Evolutionary conservation across 2,888 invertebrate genomes (phyloP), one percentile per base, ranked within the genome.

Genomic region (Noctuana brunneofusca): DNA sequence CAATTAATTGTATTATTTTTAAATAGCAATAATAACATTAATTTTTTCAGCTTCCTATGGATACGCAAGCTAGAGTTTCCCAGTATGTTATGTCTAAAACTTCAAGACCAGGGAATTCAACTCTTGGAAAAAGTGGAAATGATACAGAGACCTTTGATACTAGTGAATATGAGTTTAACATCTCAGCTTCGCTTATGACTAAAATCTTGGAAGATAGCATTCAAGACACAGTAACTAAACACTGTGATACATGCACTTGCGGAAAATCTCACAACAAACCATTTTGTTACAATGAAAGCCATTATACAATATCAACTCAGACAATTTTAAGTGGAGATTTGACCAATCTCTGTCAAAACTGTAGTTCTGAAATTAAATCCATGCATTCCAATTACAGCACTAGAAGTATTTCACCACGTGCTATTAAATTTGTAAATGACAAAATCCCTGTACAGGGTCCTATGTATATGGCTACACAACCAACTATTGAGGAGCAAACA

Each of bases 181-280:
- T 95, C 12, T 97, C 97, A 3, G 97, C 97, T 22, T 96, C 97
- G 9, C 95, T 97, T 57, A 96, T 97, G 96, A 97, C 97, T 2
- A 97, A 97, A 92, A 96, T 97, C 66, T 91, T 98, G 30, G 96
- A 97, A 84, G 97, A 97, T 75, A 93, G 96, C 65, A 97, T 97
- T 72, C 95, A 96, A 65, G 97, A 97, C 68, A 94, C 95, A 60
- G 94, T 95, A 57, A 93, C 95, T 1, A 96, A 96, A 81, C 97
- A 97, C 78, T 97, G 97, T 84, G 95, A 96, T 74, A 96, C 96
- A 1, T 97, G 97, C 75, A 94, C 94, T 48, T 97, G 97, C 80
- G 92, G 93, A 59, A 87, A 94, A 83, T 74, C 86, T 5, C 89
- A 92, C 68, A 87, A 78, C 56, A 92, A 92, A 73, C 92, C 92